Evolutionary conservation across 2,797 vertebrate genomes (phyloP).

Genomic region (Pteronotus mesoamericanus): DNA sequence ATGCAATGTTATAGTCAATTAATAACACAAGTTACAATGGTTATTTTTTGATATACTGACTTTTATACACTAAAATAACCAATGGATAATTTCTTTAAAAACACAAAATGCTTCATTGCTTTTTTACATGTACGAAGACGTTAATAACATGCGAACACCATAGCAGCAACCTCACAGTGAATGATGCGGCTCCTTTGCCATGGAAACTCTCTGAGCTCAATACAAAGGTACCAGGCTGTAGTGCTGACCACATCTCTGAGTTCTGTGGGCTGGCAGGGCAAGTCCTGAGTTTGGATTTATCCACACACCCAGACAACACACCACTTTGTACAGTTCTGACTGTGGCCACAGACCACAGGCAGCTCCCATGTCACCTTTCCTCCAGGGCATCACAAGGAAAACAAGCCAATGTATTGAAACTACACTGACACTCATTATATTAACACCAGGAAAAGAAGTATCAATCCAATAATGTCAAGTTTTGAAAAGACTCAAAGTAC

Average conservation of each 20-base stretch:
- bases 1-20: neutral
- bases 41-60: neutral
- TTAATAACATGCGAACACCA: conserved; percentile 10
- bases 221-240: conserved; percentile 6
- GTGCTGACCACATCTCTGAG: conserved; percentile 15
- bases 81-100: neutral
- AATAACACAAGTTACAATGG: neutral
- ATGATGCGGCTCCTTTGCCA: neutral
- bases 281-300: conserved; percentile 38
- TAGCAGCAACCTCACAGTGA: conserved; percentile 26
- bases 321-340: conserved; percentile 43
- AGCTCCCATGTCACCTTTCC: conserved; percentile 9
- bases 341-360: conserved; percentile 48
- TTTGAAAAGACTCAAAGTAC: conserved; percentile 49
- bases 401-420: conserved; percentile 60
- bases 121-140: neutral
- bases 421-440: conserved; percentile 7
- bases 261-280: neutral
- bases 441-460: conserved; percentile 16
- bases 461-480: conserved; percentile 4
- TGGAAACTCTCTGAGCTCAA: conserved; percentile 26
- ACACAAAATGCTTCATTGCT: neutral
- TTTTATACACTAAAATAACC: neutral
- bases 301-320: conserved; percentile 15
- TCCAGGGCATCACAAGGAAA: conserved; percentile 61